These are phyloP conservation scores for Myotis daubentonii DNA, from an alignment of 2,797 vertebrate species.

Conservation along the genomic window DNA sequence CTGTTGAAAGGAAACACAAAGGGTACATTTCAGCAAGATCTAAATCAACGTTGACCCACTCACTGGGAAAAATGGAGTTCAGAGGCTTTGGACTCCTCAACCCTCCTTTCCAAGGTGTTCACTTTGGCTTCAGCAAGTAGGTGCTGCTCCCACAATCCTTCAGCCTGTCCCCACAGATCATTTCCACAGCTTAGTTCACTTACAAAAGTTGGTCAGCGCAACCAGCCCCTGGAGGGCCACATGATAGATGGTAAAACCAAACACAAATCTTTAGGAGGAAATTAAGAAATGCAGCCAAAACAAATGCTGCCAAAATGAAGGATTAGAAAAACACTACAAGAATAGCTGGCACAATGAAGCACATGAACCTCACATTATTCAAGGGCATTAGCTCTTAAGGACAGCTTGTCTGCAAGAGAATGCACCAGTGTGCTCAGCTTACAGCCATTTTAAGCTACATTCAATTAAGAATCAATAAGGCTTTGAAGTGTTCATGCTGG, in stretches of 20 bases:
- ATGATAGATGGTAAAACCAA: background rate
- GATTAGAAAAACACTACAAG: background rate
- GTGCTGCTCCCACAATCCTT: background rate
- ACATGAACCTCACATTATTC: background rate
- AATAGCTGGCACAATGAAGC: background rate
- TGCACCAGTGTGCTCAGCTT: background rate
- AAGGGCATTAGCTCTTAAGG: background rate
- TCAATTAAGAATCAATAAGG: background rate
- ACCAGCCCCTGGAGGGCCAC: background rate
- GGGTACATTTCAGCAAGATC: background rate
- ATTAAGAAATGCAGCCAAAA: conserved; percentile 2
- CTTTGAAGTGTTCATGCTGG: background rate
- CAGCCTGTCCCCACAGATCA: background rate
- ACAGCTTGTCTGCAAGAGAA: background rate
- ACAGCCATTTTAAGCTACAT: background rate
- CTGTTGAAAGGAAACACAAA: background rate
- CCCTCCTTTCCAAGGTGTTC: background rate
- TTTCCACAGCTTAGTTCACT: background rate
- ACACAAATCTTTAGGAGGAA: background rate
- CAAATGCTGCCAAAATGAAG: background rate
- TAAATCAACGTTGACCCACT: background rate
- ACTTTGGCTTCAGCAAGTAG: background rate
- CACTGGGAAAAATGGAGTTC: background rate
- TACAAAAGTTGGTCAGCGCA: background rate
- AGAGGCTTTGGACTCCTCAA: background rate